A percentile compares a stretch with the other conserved stretches of the same genome.
Evolutionary conservation across 2,797 vertebrate genomes (phyloP).

Genomic region (Poecilia picta): DNA sequence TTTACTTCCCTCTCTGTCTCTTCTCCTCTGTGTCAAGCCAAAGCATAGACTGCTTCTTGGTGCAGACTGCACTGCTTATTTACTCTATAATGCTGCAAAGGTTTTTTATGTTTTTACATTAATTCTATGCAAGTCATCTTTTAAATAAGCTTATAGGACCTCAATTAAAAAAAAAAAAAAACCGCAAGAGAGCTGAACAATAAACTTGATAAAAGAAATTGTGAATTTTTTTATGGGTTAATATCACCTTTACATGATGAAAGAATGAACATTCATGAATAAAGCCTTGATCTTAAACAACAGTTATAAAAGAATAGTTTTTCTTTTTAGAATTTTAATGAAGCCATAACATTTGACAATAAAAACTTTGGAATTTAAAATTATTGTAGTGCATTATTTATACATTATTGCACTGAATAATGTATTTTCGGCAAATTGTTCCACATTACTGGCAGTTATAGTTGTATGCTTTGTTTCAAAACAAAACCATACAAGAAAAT

Average conservation of each 20-base stretch:
- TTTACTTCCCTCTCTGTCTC: conserved; percentile 32
- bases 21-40: conserved; percentile 1
- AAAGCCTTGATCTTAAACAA: not conserved
- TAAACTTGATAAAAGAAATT: not conserved
- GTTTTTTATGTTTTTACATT: not conserved
- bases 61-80: conserved; percentile 4
- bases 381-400: too few species aligned
- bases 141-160: not conserved
- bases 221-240: too few species aligned
- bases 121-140: not conserved
- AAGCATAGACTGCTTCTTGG: not conserved
- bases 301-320: not conserved
- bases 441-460: not conserved
- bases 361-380: too few species aligned
- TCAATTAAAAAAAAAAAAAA: not conserved
- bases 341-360: too few species aligned
- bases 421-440: not conserved
- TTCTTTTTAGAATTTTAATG: too few species aligned
- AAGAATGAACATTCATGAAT: not conserved
- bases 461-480: not conserved
- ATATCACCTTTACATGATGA: not conserved
- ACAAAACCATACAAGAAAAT: not conserved
- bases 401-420: too few species aligned
- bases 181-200: not conserved
- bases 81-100: not conserved